Evolutionary conservation across 2,113 vertebrate species (phyloP).

Genomic region (Hypanus sabinus): DNA sequence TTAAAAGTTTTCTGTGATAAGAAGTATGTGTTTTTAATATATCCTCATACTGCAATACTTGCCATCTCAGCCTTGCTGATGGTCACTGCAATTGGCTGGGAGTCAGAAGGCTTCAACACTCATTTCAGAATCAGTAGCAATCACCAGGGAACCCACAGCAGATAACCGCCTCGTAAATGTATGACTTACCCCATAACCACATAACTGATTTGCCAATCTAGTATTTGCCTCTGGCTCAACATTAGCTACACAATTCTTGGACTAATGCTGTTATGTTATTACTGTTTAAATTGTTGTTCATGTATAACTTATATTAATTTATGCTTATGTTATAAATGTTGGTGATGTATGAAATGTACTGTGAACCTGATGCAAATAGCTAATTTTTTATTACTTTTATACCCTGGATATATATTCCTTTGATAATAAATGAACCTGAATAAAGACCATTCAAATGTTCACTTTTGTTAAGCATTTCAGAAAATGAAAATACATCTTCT

Average conservation of each 20-base stretch:
- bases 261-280: too few species aligned
- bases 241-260: neutral
- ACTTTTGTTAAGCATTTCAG: neutral
- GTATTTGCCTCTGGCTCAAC: neutral
- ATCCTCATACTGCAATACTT: neutral
- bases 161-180: neutral
- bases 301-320: too few species aligned
- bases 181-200: too few species aligned
- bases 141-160: conserved; percentile 21
- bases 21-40: conserved; percentile 28
- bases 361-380: too few species aligned
- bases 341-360: too few species aligned
- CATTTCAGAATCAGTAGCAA: conserved; percentile 9
- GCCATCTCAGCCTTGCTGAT: neutral
- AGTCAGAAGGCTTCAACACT: neutral
- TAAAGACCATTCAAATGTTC: neutral
- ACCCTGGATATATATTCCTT: too few species aligned
- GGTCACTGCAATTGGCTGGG: neutral
- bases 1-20: conserved; percentile 21
- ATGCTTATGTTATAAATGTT: too few species aligned
- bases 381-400: too few species aligned
- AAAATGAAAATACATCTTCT: neutral
- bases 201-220: neutral
- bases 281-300: too few species aligned
- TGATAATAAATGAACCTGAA: too few species aligned